Percentiles rank a stretch among this genome's conserved stretches.
phyloP scores from a whole-genome alignment of 1,140 invertebrate species.

The Semibalanus balanoides region DNA sequence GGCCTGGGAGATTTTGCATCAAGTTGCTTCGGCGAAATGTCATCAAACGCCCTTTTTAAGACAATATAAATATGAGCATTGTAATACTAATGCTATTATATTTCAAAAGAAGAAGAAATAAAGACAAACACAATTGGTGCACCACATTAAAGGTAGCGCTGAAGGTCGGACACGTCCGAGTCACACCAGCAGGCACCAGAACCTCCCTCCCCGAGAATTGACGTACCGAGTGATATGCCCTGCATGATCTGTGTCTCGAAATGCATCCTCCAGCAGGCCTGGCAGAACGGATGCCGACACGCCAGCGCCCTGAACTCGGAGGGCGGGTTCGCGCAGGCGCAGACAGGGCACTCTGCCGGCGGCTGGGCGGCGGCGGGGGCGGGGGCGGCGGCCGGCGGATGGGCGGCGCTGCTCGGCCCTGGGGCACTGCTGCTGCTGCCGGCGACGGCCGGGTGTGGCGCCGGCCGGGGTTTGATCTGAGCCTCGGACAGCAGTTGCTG shows the following conservation, averaged over 20 bases:
- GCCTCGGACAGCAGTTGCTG: slow-evolving; percentile 58
- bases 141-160: too few relatives aligned
- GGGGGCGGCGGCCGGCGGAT: neutral
- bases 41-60: too few relatives aligned
- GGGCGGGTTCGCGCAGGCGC: slow-evolving; percentile 34
- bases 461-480: slow-evolving; percentile 52
- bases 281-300: slow-evolving; percentile 86
- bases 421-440: slow-evolving; percentile 10
- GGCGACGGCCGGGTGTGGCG: slow-evolving; percentile 27
- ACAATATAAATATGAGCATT: too few relatives aligned
- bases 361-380: neutral
- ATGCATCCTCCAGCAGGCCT: slow-evolving; percentile 86
- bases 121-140: too few relatives aligned
- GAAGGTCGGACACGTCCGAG: too few relatives aligned
- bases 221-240: slow-evolving; percentile 53
- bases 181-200: too few relatives aligned
- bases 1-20: too few relatives aligned
- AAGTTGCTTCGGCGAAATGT: too few relatives aligned
- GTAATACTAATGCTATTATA: too few relatives aligned
- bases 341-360: slow-evolving; percentile 41
- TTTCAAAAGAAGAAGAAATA: too few relatives aligned
- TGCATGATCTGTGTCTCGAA: slow-evolving; percentile 91
- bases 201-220: too few relatives aligned
- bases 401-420: slow-evolving; percentile 7
- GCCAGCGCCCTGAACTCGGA: slow-evolving; percentile 60